A percentile compares a stretch with the other conserved stretches of the same genome.
These are phyloP conservation scores for Chymomyza costata DNA, from an alignment of 1,140 invertebrate species.

Conservation along the genomic window DNA sequence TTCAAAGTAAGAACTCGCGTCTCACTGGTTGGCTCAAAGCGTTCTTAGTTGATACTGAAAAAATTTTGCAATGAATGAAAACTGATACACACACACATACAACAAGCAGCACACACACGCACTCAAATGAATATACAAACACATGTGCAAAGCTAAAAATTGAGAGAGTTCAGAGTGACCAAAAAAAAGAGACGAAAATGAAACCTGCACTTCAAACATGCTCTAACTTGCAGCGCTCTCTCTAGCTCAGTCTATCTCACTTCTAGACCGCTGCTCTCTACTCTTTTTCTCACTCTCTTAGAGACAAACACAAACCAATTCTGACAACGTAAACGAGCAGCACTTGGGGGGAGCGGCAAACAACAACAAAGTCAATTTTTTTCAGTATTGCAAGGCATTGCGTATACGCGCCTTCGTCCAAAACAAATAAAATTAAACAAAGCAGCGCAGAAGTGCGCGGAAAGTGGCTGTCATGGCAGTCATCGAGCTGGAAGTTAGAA, in stretches of 20 bases:
- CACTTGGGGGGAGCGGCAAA: no score
- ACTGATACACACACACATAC: slow-evolving; percentile 25
- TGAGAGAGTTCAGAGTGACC: no score
- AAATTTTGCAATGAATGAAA: slow-evolving; percentile 36
- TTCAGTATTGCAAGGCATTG: slow-evolving; percentile 65
- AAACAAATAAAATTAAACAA: slow-evolving; percentile 70
- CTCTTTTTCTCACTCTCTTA: no score
- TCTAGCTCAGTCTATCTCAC: no score
- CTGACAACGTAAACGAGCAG: slow-evolving; percentile 16
- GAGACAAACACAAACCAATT: no score
- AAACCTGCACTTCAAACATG: no score
- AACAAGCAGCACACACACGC: slow-evolving; percentile 6
- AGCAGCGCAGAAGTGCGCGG: slow-evolving; percentile 22
- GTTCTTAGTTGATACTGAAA: slow-evolving; percentile 58
- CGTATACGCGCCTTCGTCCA: slow-evolving; percentile 59
- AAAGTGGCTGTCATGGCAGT: slow-evolving; percentile 1
- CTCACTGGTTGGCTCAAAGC: no score
- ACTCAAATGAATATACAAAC: slow-evolving; percentile 1
- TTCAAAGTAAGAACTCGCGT: no score
- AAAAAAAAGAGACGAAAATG: no score
- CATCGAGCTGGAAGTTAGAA: background rate
- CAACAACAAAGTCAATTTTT: slow-evolving; percentile 69
- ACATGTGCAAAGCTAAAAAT: no score
- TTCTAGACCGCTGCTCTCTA: no score
- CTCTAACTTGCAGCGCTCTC: no score